A percentile compares a stretch with the other conserved stretches of the same genome.
Evolutionary conservation across 2,888 invertebrate species (phyloP).

Genomic region (Melinaea marsaeus): DNA sequence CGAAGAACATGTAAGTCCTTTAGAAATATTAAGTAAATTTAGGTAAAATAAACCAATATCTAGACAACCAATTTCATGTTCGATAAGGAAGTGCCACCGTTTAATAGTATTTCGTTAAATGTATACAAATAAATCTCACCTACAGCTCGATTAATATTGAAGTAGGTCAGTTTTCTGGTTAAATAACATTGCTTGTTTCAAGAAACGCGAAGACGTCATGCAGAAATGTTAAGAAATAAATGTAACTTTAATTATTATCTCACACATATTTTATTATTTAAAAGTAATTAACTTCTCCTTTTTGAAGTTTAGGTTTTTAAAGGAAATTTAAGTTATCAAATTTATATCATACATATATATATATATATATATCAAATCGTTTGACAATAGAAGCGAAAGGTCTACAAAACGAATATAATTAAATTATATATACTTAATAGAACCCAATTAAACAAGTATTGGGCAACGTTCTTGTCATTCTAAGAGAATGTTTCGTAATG

Average conservation of each 20-base stretch:
- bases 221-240: no score
- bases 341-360: no score
- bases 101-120: slow-evolving; percentile 29
- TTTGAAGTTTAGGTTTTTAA: no score
- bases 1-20: slow-evolving; percentile 37
- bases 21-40: slow-evolving; percentile 8
- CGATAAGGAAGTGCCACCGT: slow-evolving; percentile 30
- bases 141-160: slow-evolving; percentile 27
- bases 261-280: no score
- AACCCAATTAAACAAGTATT: slow-evolving; percentile 68
- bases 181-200: slow-evolving; percentile 16
- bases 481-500: slow-evolving; percentile 60
- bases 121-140: slow-evolving; percentile 28
- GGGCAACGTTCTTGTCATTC: slow-evolving; percentile 62
- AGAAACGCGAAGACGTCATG: background rate
- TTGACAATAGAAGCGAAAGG: slow-evolving; percentile 68
- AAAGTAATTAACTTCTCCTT: no score
- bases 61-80: slow-evolving; percentile 18
- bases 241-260: no score
- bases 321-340: no score
- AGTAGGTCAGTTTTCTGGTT: slow-evolving; percentile 22
- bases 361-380: no score
- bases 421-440: slow-evolving; percentile 65
- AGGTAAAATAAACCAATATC: slow-evolving; percentile 11
- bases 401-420: slow-evolving; percentile 53